Evolutionary conservation across 30 jellyfish, hydroid and myxozoan genomes (phyloP).

Genomic region (Clytia hemisphaerica): DNA sequence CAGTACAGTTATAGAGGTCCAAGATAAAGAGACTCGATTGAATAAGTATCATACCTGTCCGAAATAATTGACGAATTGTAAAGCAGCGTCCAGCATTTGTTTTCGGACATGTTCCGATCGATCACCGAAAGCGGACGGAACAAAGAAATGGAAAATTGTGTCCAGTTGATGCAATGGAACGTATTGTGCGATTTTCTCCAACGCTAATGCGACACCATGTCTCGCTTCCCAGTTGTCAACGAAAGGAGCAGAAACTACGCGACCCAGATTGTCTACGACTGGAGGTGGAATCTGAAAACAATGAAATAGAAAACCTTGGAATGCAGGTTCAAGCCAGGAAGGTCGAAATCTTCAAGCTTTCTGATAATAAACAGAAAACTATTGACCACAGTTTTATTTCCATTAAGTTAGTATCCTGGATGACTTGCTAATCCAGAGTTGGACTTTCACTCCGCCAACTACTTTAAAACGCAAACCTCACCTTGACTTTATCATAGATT

Average conservation of each 20-base stretch:
- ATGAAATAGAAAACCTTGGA: no score
- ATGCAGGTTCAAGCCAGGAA: no score
- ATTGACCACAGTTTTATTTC: no score
- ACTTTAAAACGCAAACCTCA: no score
- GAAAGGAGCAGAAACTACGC: slow-evolving; percentile 66
- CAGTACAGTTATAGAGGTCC: no score
- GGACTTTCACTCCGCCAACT: no score
- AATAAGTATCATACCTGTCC: slow-evolving; percentile 68
- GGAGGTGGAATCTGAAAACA: slow-evolving; percentile 67
- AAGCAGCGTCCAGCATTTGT: slow-evolving; percentile 87
- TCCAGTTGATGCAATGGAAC: slow-evolving; percentile 45
- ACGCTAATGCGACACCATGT: slow-evolving; percentile 73
- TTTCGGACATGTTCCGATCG: slow-evolving; percentile 69
- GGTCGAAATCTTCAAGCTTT: no score
- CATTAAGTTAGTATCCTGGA: no score
- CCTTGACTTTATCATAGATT: no score
- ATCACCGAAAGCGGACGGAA: slow-evolving; percentile 83
- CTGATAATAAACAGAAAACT: no score
- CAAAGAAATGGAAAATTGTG: slow-evolving; percentile 56
- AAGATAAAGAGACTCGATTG: no score
- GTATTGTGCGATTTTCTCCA: slow-evolving; percentile 49
- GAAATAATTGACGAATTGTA: slow-evolving; percentile 43
- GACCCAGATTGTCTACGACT: slow-evolving; percentile 73
- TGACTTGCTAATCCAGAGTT: no score
- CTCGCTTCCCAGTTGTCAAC: slow-evolving; percentile 89